These are phyloP conservation scores for Hetaerina titia DNA, from an alignment of 2,888 invertebrate genomes.

Conservation along the genomic window DNA sequence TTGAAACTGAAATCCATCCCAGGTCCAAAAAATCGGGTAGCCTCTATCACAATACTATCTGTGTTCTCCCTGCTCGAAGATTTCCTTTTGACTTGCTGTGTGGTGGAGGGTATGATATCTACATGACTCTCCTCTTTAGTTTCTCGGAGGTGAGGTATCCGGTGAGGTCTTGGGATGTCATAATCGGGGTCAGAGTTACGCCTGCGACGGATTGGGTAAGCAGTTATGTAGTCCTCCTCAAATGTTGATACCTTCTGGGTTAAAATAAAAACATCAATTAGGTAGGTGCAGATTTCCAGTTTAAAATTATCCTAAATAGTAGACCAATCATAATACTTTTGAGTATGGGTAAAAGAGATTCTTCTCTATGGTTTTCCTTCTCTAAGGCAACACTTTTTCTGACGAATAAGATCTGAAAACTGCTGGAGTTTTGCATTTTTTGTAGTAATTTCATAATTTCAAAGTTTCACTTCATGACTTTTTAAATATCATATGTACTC, in stretches of 20 bases:
- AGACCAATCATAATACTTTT: too few species aligned
- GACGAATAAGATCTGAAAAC: too few species aligned
- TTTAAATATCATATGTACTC: too few species aligned
- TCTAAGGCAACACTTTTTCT: too few species aligned
- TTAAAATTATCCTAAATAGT: too few species aligned
- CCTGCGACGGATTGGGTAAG: slow-evolving; percentile 69
- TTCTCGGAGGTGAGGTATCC: slow-evolving; percentile 72
- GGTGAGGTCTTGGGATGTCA: slow-evolving; percentile 78
- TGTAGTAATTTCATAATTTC: too few species aligned
- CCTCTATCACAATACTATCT: slow-evolving; percentile 49
- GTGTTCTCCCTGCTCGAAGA: not conserved
- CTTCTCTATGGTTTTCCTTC: too few species aligned
- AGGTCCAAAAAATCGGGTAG: slow-evolving; percentile 46
- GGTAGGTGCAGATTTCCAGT: not conserved
- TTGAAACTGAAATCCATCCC: slow-evolving; percentile 57
- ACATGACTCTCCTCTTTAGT: not conserved
- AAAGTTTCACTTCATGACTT: too few species aligned
- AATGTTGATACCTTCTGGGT: not conserved
- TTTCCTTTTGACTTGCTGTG: not conserved
- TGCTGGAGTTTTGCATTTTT: too few species aligned
- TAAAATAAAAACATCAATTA: not conserved
- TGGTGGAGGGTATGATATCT: not conserved
- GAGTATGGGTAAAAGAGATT: too few species aligned
- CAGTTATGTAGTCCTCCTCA: slow-evolving; percentile 22
- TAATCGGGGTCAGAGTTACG: slow-evolving; percentile 77